These are phyloP conservation scores for Apodemus speciosus DNA, from an alignment of 2,113 vertebrate species.

Conservation along the genomic window DNA sequence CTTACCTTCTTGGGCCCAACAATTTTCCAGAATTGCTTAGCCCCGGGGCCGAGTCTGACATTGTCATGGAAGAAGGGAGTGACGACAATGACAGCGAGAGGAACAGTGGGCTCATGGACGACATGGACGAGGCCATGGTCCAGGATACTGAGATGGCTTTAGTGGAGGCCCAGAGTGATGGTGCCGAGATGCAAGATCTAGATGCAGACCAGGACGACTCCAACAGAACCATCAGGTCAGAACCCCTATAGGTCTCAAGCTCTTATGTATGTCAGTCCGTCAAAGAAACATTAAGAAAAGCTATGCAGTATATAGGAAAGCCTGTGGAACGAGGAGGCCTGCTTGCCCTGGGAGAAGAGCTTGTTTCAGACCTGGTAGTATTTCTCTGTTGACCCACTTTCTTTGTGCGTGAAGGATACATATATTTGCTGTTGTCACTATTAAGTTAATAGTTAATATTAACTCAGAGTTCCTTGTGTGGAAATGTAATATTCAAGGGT, in stretches of 20 bases:
- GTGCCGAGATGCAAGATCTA: constrained; percentile 90
- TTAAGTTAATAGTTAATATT: background rate
- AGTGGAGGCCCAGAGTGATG: constrained; percentile 87
- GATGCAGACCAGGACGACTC: constrained; percentile 92
- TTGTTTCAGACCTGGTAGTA: background rate
- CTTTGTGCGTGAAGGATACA: background rate
- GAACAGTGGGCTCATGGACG: constrained; percentile 90
- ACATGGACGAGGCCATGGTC: constrained; percentile 92
- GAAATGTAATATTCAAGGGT: background rate
- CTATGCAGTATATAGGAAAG: background rate
- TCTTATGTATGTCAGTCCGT: background rate
- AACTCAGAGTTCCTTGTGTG: background rate
- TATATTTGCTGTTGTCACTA: background rate
- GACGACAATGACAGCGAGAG: constrained; percentile 94
- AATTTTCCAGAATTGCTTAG: constrained; percentile 91
- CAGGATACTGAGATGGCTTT: constrained; percentile 89
- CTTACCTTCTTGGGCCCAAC: constrained; percentile 50
- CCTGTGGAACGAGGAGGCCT: background rate
- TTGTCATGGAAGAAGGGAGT: constrained; percentile 94
- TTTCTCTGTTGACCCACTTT: background rate
- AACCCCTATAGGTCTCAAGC: rapidly evolving
- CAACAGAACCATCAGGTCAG: constrained; percentile 94
- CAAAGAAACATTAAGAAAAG: background rate
- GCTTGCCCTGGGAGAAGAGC: background rate
- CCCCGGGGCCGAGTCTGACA: constrained; percentile 93